These are phyloP conservation scores for Aleiodes leptofemur DNA, from an alignment of 2,888 invertebrate genomes.

Conservation along the genomic window DNA sequence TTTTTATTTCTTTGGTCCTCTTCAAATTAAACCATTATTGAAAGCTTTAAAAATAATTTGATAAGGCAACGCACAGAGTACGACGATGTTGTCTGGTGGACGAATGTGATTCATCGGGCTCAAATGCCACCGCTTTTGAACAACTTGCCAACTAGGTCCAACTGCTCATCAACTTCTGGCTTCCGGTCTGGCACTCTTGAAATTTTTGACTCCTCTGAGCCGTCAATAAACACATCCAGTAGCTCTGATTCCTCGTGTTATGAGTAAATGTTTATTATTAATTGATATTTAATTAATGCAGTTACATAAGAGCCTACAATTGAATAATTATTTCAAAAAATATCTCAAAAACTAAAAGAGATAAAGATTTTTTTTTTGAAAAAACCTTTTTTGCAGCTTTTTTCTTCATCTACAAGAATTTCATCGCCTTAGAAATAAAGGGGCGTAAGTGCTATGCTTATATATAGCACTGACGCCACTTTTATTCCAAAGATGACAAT, in stretches of 20 bases:
- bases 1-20: background rate
- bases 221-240: slow-evolving; percentile 47
- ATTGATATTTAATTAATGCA: no score
- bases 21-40: slow-evolving; percentile 34
- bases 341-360: no score
- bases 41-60: slow-evolving; percentile 3
- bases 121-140: slow-evolving; percentile 55
- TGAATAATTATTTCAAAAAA: background rate
- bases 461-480: no score
- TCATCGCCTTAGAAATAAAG: background rate
- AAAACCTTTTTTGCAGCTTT: background rate
- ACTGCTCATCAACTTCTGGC: slow-evolving; percentile 56
- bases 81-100: slow-evolving; percentile 56
- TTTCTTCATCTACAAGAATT: slow-evolving; percentile 19
- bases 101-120: slow-evolving; percentile 52
- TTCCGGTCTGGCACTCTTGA: slow-evolving; percentile 50
- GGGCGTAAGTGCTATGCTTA: no score
- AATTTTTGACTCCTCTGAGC: slow-evolving; percentile 43
- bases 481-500: no score
- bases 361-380: no score
- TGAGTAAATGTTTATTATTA: slow-evolving; percentile 39
- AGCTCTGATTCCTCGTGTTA: slow-evolving; percentile 45
- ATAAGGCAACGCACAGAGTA: slow-evolving; percentile 52
- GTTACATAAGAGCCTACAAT: no score
- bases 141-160: slow-evolving; percentile 54